A percentile compares a stretch with the other conserved stretches of the same genome.
Evolutionary conservation across 1,140 invertebrate genomes (phyloP).

Genomic region (Saxidomus purpurata): DNA sequence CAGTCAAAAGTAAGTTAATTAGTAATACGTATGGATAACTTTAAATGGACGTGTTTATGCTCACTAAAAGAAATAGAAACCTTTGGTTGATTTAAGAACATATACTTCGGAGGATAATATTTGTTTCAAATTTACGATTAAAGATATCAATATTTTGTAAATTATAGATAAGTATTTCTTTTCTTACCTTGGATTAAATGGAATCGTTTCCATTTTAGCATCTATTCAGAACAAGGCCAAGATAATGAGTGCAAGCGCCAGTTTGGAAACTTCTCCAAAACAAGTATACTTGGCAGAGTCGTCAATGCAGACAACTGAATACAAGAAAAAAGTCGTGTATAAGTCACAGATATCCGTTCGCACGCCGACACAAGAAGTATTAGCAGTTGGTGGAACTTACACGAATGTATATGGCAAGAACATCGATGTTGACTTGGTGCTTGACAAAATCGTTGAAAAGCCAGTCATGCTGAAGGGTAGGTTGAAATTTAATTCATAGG

Average conservation of each 20-base stretch:
- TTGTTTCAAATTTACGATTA: no score
- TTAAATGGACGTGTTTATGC: neutral
- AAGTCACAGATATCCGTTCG: conserved; percentile 64
- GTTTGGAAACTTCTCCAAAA: conserved; percentile 60
- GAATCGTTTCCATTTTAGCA: no score
- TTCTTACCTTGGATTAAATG: no score
- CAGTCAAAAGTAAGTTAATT: conserved; percentile 68
- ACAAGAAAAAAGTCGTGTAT: conserved; percentile 63
- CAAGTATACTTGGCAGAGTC: conserved; percentile 59
- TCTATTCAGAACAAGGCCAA: conserved; percentile 53
- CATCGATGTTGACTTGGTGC: conserved; percentile 4
- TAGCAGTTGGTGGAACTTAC: conserved; percentile 66
- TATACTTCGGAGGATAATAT: no score
- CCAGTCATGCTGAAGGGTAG: conserved; percentile 42
- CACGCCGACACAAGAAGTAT: conserved; percentile 55
- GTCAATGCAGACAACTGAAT: conserved; percentile 63
- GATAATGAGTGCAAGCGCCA: conserved; percentile 54
- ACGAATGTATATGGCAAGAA: conserved; percentile 58
- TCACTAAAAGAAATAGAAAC: no score
- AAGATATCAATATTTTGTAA: no score
- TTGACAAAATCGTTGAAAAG: conserved; percentile 49
- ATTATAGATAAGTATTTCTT: no score
- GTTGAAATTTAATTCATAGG: no score
- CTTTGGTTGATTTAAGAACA: no score
- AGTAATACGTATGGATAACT: no score